Conservation (phyloP, 2,113 vertebrate species). For the Callipepla squamata region DNA sequence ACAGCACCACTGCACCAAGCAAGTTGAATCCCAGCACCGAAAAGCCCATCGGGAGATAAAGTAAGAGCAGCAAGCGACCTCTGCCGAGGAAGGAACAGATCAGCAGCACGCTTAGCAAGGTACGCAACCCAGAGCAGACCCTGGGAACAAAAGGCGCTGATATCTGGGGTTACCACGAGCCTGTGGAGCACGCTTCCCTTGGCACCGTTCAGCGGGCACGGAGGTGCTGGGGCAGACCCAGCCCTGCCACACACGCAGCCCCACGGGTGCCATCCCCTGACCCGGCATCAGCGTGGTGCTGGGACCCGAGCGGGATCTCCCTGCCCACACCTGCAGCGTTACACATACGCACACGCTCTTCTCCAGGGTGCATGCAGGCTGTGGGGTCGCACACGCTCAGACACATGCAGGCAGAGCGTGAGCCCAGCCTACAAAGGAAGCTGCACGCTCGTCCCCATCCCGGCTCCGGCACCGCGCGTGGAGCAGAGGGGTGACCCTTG, state of each 20-base stretch:
- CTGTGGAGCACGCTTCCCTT: neutral
- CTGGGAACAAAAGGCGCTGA: constrained; percentile 3
- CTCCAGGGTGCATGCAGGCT: neutral
- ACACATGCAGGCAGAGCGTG: neutral
- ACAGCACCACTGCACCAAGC: neutral
- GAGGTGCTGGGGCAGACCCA: fast-evolving
- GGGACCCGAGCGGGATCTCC: neutral
- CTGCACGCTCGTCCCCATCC: neutral
- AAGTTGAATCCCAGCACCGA: neutral
- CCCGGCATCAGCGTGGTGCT: fast-evolving
- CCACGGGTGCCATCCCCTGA: fast-evolving
- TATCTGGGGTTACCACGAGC: neutral
- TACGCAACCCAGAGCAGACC: neutral
- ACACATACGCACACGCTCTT: neutral
- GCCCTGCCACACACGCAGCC: fast-evolving
- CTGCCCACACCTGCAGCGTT: neutral
- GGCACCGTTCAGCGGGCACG: neutral
- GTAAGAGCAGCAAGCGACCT: constrained; percentile 50
- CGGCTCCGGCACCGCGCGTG: neutral
- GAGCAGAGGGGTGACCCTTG: neutral
- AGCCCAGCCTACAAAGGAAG: neutral
- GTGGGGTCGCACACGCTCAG: neutral
- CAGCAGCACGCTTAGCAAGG: neutral
- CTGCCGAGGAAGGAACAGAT: constrained; percentile 51
- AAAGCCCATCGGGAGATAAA: neutral